Evolutionary conservation across 2,113 vertebrate species (phyloP).

Genomic region (Ariopsis seemanni): DNA sequence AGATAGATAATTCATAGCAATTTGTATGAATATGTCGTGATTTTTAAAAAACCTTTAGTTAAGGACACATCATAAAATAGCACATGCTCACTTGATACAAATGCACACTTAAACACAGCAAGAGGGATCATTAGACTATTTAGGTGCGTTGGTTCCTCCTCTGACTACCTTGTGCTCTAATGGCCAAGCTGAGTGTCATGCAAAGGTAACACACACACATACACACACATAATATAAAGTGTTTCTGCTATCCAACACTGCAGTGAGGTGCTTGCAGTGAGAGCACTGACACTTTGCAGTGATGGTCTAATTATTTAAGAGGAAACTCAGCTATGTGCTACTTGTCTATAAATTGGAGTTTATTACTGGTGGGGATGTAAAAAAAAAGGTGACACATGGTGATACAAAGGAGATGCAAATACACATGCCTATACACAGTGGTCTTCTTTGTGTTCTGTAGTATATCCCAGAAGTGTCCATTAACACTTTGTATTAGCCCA

Average conservation of each 20-base stretch:
- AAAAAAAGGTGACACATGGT: constrained; percentile 34
- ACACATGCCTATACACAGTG: constrained; percentile 14
- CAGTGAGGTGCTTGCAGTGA: constrained; percentile 71
- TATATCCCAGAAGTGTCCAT: neutral
- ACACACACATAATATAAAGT: constrained; percentile 23
- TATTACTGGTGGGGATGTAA: constrained; percentile 59
- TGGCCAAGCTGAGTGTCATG: constrained; percentile 36
- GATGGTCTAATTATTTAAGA: constrained; percentile 76
- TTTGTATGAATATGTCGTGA: neutral
- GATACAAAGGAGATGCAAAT: constrained; percentile 50
- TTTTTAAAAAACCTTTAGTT: neutral
- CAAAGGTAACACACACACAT: constrained; percentile 1
- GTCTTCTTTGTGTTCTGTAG: constrained; percentile 10
- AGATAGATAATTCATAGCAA: neutral
- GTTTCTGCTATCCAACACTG: constrained; percentile 67
- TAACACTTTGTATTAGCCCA: too few species aligned
- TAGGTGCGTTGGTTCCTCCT: constrained; percentile 24
- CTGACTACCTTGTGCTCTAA: constrained; percentile 46
- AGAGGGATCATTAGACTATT: neutral
- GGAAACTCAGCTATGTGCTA: constrained; percentile 73
- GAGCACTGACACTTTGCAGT: constrained; percentile 62
- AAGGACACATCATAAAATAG: neutral
- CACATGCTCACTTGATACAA: neutral
- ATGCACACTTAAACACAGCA: neutral
- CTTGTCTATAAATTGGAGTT: constrained; percentile 85